phyloP scores from a whole-genome alignment of 53 echinoderm and acorn worm genomes.

The Henricia sp. region DNA sequence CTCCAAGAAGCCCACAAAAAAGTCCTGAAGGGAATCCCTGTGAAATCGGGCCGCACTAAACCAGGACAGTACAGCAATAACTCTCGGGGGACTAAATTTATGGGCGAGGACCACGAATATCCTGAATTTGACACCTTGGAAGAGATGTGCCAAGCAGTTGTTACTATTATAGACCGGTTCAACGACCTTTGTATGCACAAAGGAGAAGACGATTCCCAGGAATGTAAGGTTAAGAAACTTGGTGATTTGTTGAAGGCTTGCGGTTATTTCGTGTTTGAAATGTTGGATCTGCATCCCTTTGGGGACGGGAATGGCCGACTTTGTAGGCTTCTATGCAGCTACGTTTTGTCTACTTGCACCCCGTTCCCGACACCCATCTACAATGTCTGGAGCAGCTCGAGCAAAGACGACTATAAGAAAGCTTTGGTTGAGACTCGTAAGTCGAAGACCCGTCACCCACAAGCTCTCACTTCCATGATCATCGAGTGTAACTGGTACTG shows the following conservation, averaged over 20 bases:
- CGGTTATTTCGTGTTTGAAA: conserved; percentile 25
- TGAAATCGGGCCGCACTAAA: background rate
- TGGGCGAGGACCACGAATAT: conserved; percentile 1
- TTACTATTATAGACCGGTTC: background rate
- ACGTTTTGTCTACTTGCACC: conserved; percentile 30
- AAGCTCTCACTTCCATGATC: conserved; percentile 28
- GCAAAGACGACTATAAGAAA: background rate
- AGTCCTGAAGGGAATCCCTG: background rate
- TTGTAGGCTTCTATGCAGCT: conserved; percentile 36
- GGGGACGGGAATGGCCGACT: conserved; percentile 43
- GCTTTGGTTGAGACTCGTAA: conserved; percentile 8
- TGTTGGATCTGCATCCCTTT: conserved; percentile 42
- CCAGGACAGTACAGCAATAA: background rate
- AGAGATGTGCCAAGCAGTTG: conserved; percentile 14
- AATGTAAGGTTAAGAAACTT: background rate
- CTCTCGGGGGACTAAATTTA: background rate
- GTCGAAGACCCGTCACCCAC: background rate
- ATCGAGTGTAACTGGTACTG: conserved; percentile 17
- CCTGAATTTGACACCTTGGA: background rate
- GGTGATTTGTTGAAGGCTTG: conserved; percentile 10
- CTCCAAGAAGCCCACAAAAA: conserved; percentile 3
- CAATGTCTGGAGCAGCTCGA: conserved; percentile 13
- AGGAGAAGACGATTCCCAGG: background rate
- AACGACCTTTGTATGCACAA: conserved; percentile 6
- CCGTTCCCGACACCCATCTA: conserved; percentile 23